phyloP scores from a whole-genome alignment of 2,113 vertebrate species.

The Lepus europaeus region DNA sequence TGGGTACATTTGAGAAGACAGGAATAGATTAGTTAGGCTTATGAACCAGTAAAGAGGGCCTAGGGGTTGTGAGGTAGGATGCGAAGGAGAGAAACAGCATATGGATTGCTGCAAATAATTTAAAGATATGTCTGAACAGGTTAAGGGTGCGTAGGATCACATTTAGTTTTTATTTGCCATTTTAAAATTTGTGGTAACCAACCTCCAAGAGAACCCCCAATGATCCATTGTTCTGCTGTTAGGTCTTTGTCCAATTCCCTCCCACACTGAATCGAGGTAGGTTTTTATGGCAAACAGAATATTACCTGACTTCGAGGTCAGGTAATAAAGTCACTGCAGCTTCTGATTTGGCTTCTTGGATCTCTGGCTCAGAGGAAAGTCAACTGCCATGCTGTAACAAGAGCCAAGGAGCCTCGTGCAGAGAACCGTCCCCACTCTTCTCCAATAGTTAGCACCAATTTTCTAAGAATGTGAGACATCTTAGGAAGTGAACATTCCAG shows the following conservation, averaged over 20 bases:
- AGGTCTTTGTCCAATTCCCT: neutral
- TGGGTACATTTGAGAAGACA: constrained; percentile 11
- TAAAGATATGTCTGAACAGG: neutral
- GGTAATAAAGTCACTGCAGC: neutral
- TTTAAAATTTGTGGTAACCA: constrained; percentile 32
- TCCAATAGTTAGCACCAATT: neutral
- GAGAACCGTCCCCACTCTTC: neutral
- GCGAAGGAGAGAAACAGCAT: neutral
- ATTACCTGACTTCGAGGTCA: neutral
- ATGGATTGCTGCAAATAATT: neutral
- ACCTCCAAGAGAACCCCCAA: neutral
- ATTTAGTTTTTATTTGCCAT: constrained; percentile 30
- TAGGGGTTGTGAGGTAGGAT: neutral
- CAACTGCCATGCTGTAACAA: neutral
- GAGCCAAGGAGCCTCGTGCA: neutral
- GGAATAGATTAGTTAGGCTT: neutral
- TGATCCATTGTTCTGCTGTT: neutral
- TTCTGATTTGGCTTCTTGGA: constrained; percentile 45
- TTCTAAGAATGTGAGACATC: neutral
- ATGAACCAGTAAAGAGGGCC: neutral
- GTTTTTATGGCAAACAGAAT: neutral
- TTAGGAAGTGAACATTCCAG: neutral
- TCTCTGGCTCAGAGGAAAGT: neutral
- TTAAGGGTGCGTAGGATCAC: neutral
- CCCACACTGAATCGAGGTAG: neutral